phyloP scores from a whole-genome alignment of 2,888 invertebrate species.

The Sesia apiformis region DNA sequence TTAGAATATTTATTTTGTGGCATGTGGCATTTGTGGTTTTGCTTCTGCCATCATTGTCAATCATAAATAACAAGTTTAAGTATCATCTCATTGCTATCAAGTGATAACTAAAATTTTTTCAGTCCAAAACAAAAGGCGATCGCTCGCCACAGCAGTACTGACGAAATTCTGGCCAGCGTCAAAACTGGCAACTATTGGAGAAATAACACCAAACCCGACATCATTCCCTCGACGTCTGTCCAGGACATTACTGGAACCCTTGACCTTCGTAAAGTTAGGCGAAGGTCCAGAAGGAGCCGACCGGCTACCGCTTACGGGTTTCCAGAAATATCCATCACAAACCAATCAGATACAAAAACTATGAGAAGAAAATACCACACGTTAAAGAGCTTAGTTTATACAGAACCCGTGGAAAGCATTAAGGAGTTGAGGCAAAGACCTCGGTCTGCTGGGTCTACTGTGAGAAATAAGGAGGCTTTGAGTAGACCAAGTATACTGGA shows the following conservation, averaged over 20 bases:
- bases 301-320: conserved; percentile 52
- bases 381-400: conserved; percentile 54
- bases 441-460: conserved; percentile 59
- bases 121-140: conserved; percentile 28
- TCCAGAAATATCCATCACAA: conserved; percentile 59
- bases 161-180: conserved; percentile 54
- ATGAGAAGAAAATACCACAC: conserved; percentile 35
- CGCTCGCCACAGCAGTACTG: conserved; percentile 45
- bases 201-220: conserved; percentile 55
- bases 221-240: conserved; percentile 44
- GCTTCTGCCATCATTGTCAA: too few species aligned
- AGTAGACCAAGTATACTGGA: conserved; percentile 60
- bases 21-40: too few species aligned
- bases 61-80: too few species aligned
- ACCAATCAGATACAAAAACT: conserved; percentile 46
- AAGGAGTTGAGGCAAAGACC: conserved; percentile 52
- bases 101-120: not conserved
- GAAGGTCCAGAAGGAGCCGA: conserved; percentile 38
- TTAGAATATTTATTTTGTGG: too few species aligned
- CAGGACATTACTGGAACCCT: conserved; percentile 22
- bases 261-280: conserved; percentile 35
- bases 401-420: conserved; percentile 56
- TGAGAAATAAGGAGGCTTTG: conserved; percentile 49
- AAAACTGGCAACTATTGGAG: conserved; percentile 59
- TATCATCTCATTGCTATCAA: too few species aligned